Conservation (phyloP, 2,797 vertebrate genomes). For the Thalassophryne amazonica region DNA sequence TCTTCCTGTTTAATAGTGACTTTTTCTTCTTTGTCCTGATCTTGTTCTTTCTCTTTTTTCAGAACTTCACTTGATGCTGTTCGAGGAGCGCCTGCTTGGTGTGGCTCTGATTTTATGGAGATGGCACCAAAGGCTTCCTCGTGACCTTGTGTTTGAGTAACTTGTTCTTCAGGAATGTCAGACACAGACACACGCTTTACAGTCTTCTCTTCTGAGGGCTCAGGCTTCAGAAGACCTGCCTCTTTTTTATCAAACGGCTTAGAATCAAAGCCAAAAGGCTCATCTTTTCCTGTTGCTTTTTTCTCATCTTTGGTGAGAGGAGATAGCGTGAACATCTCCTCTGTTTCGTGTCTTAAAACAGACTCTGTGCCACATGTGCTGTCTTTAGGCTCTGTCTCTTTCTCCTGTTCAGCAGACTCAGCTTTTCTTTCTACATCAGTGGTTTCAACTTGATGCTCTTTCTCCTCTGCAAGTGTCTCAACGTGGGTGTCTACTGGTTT, state of each 20-base stretch:
- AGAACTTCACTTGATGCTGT: constrained; percentile 4
- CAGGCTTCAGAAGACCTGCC: not conserved
- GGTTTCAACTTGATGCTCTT: constrained; percentile 17
- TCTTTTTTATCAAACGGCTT: constrained; percentile 30
- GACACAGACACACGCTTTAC: constrained; percentile 27
- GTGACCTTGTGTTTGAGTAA: constrained; percentile 17
- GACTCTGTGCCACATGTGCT: not conserved
- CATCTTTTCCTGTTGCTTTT: constrained; percentile 17
- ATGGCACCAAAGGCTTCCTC: not conserved
- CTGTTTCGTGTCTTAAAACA: constrained; percentile 4
- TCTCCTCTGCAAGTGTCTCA: constrained; percentile 1
- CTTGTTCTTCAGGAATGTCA: constrained; percentile 4
- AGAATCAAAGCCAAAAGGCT: constrained; percentile 13
- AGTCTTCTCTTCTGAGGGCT: constrained; percentile 12
- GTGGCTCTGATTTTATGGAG: constrained; percentile 10
- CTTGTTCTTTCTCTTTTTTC: constrained; percentile 17
- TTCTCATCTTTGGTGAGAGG: constrained; percentile 16
- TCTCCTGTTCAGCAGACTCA: constrained; percentile 6
- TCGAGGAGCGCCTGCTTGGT: constrained; percentile 1
- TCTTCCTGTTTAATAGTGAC: constrained; percentile 28
- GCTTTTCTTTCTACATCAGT: constrained; percentile 6
- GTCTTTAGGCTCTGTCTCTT: not conserved
- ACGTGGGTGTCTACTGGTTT: constrained; percentile 20
- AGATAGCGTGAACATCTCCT: not conserved
- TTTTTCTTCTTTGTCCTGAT: constrained; percentile 17